Conservation (phyloP, 2,113 vertebrate species). For the Lonchura striata region DNA sequence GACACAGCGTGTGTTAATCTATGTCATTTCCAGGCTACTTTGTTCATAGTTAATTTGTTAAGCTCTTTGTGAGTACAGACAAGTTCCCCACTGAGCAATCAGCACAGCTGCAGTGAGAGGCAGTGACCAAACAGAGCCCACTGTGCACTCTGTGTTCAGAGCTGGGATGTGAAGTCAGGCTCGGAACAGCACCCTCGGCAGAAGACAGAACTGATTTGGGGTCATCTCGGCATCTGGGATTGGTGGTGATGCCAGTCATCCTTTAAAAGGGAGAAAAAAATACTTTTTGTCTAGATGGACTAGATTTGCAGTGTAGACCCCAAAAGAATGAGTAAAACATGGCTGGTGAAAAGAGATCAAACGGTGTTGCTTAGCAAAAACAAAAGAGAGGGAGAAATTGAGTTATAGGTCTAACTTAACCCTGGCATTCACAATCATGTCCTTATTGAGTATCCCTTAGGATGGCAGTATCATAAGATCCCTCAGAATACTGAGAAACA, state of each 20-base stretch:
- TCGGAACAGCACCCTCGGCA: neutral
- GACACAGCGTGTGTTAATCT: conserved; percentile 65
- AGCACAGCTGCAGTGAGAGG: conserved; percentile 44
- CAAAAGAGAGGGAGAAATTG: rapidly evolving
- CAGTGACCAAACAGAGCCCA: conserved; percentile 57
- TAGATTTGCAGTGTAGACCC: neutral
- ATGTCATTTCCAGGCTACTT: conserved; percentile 51
- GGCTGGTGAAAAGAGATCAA: neutral
- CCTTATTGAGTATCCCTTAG: neutral
- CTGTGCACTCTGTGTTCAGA: conserved; percentile 26
- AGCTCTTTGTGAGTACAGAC: conserved; percentile 67
- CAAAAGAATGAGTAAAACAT: neutral
- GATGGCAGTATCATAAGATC: neutral
- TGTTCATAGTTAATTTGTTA: conserved; percentile 76
- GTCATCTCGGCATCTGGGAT: neutral
- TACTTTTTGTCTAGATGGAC: neutral
- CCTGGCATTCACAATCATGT: neutral
- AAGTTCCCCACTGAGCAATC: conserved; percentile 58
- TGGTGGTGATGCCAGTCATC: neutral
- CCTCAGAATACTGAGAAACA: neutral
- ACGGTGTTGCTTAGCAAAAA: neutral
- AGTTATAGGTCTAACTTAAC: neutral
- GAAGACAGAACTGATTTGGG: neutral
- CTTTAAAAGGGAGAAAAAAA: neutral
- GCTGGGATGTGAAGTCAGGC: neutral